Evolutionary conservation across 2,888 invertebrate species (phyloP), one percentile per base, ranked within the genome.

Genomic region (Xestobium rufovillosum): DNA sequence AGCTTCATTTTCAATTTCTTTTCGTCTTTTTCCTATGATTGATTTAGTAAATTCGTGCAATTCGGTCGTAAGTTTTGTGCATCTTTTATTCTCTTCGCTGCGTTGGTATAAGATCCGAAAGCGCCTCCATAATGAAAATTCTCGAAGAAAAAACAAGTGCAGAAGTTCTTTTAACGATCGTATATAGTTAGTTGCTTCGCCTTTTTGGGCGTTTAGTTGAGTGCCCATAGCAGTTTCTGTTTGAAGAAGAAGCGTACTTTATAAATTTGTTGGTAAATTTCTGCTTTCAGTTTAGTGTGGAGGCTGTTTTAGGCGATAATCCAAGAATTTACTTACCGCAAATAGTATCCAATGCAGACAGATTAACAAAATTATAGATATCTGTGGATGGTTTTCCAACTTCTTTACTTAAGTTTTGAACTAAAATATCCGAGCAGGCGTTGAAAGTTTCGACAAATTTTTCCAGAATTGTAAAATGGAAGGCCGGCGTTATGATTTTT

Each of bases 171-270:
- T 44, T 1, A 72, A 63, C 10, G 69, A 67, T 33, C 57, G 51
- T 2, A 72, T 67, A 50, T 72, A 73, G 26, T 65, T 63, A 2
- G 64, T 63, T 29, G 68, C 63, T 26, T 47, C 45, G 17, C 63
- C 57, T 19, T 57, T 51, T 44, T 67, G 64, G 1, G 63, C 64
- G 29, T 61, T 55, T n/a, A 76, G 59, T 33, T 61, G 55, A 9
- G 62, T 61, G 3, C 76, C 76, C 72, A 76, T 76, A 2, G 76
- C 74, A 12, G 75, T 73, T 52, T 76, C 75, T 70, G n/a, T n/a
- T n/a, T n/a, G n/a, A n/a, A n/a, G n/a, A n/a, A n/a, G n/a, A n/a
- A n/a, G n/a, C n/a, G n/a, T n/a, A n/a, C n/a, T n/a, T n/a, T n/a
- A n/a, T n/a, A n/a, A n/a, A n/a, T n/a, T n/a, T n/a, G n/a, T n/a